phyloP scores from a whole-genome alignment of 2,113 vertebrate species.

The Festucalex cinctus region DNA sequence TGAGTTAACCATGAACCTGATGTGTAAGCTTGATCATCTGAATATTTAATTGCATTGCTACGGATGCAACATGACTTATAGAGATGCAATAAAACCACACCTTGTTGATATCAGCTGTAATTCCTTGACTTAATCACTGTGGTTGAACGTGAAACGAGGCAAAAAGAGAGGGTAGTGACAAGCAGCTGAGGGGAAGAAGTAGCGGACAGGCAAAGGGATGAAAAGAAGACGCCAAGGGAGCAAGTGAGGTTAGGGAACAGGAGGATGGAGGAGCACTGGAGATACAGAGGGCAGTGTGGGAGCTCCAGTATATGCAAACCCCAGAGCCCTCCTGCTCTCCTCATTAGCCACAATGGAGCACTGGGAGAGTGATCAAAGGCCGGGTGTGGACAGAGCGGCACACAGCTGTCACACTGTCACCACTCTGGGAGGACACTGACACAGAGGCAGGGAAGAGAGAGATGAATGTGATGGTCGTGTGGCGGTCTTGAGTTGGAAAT shows the following conservation, averaged over 20 bases:
- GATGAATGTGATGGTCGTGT: conserved; percentile 2
- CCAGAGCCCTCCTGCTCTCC: conserved; percentile 33
- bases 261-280: conserved; percentile 11
- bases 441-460: conserved; percentile 8
- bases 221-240: neutral
- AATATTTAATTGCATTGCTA: too few species aligned
- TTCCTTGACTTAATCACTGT: neutral
- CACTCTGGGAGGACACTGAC: conserved; percentile 26
- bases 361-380: conserved; percentile 54
- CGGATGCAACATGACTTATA: too few species aligned
- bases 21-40: too few species aligned
- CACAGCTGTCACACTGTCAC: conserved; percentile 57
- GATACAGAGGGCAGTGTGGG: conserved; percentile 18
- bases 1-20: too few species aligned
- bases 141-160: neutral
- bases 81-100: too few species aligned
- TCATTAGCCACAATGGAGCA: conserved; percentile 56
- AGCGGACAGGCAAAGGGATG: neutral
- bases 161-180: conserved; percentile 1
- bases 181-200: neutral
- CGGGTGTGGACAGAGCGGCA: conserved; percentile 26
- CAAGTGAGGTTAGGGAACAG: neutral
- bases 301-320: conserved; percentile 13
- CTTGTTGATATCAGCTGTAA: neutral
- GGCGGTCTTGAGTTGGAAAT: neutral